phyloP scores from a whole-genome alignment of 23 tunicate genomes.

The Halocynthia aurantium region DNA sequence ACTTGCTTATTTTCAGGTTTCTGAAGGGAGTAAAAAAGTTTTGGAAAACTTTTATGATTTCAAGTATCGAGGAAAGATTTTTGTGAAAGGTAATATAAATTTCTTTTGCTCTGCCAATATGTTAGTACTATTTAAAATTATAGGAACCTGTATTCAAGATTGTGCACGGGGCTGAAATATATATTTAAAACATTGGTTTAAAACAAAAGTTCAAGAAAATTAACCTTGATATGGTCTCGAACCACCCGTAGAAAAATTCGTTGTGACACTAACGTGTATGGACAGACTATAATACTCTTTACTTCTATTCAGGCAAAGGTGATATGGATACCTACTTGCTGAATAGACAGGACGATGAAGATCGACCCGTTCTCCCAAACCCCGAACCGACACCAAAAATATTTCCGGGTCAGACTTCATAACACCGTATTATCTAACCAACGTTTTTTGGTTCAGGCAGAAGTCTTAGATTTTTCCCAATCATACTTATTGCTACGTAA shows the following conservation, averaged over 20 bases:
- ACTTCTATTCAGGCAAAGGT: conserved; percentile 71
- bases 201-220: too few relatives aligned
- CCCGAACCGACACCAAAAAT: conserved; percentile 12
- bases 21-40: conserved; percentile 59
- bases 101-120: not conserved
- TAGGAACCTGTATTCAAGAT: too few relatives aligned
- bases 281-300: not conserved
- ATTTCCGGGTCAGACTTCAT: not conserved
- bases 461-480: too few relatives aligned
- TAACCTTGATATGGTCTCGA: too few relatives aligned
- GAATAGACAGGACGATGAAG: conserved; percentile 41
- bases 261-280: not conserved
- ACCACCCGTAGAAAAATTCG: too few relatives aligned
- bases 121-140: not conserved
- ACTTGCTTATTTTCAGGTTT: conserved; percentile 37
- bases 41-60: conserved; percentile 64
- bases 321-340: conserved; percentile 72
- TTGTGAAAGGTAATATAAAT: conserved; percentile 63
- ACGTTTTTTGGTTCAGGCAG: too few relatives aligned
- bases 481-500: too few relatives aligned
- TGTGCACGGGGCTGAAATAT: too few relatives aligned
- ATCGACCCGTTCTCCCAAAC: conserved; percentile 36
- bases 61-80: conserved; percentile 48
- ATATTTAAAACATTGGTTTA: too few relatives aligned
- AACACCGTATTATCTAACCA: too few relatives aligned